These are phyloP conservation scores for Ascaphus truei DNA, from an alignment of 2,113 vertebrate genomes.

Conservation along the genomic window DNA sequence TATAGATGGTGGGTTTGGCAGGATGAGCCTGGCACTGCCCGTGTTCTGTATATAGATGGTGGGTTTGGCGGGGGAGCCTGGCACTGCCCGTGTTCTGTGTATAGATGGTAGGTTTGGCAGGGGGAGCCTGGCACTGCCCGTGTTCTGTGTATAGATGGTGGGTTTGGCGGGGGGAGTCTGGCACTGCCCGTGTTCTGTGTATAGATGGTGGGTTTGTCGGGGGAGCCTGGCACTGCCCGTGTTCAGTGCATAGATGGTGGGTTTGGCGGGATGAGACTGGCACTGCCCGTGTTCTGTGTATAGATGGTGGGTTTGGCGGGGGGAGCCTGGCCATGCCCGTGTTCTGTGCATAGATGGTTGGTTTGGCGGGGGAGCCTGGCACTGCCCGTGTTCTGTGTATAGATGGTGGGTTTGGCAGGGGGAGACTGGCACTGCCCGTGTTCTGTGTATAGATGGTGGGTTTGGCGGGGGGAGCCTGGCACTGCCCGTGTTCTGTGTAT, in stretches of 20 bases:
- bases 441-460: too few relatives aligned
- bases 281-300: constrained; percentile 1
- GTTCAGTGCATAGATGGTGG: too few relatives aligned
- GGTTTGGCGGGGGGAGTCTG: too few relatives aligned
- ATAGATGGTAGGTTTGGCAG: too few relatives aligned
- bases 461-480: constrained; percentile 2
- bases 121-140: too few relatives aligned
- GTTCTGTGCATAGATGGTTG: background rate
- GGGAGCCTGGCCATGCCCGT: too few relatives aligned
- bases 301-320: background rate
- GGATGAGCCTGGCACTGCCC: constrained; percentile 10
- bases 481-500: constrained; percentile 10
- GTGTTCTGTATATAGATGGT: too few relatives aligned
- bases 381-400: constrained; percentile 10
- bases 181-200: constrained; percentile 6
- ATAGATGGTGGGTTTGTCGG: constrained; percentile 1
- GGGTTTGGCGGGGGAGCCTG: background rate
- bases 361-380: too few relatives aligned
- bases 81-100: constrained; percentile 5
- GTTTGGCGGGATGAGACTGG: background rate
- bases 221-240: too few relatives aligned
- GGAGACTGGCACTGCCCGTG: too few relatives aligned
- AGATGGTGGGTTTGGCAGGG: constrained; percentile 2
- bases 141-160: background rate
- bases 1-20: too few relatives aligned